Evolutionary conservation across 2,888 invertebrate genomes (phyloP).

Genomic region (Seladonia tumulorum): DNA sequence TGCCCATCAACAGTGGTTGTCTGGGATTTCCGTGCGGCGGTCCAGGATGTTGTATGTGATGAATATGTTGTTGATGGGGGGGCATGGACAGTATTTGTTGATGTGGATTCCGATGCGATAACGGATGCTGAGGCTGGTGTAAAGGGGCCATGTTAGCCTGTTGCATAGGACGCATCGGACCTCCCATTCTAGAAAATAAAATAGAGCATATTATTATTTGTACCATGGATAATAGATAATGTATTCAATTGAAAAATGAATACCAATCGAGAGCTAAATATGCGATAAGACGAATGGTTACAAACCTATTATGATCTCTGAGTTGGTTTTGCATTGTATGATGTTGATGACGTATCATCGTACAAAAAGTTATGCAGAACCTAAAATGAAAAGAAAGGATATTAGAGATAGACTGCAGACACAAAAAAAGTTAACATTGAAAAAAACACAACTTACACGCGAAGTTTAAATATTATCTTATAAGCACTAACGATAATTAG

Average conservation of each 20-base stretch:
- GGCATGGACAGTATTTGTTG: constrained; percentile 83
- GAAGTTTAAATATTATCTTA: neutral
- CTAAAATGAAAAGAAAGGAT: constrained; percentile 44
- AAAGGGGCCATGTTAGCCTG: constrained; percentile 82
- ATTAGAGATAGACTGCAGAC: neutral
- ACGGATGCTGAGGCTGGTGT: constrained; percentile 81
- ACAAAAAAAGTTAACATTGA: neutral
- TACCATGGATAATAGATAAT: neutral
- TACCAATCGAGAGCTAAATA: neutral
- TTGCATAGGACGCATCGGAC: constrained; percentile 83
- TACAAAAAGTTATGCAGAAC: constrained; percentile 72
- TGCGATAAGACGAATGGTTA: neutral
- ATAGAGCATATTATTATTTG: neutral
- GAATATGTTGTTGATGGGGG: constrained; percentile 78
- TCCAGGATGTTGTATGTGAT: constrained; percentile 82
- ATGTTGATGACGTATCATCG: constrained; percentile 87
- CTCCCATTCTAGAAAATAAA: constrained; percentile 76
- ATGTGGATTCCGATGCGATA: constrained; percentile 81
- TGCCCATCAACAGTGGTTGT: constrained; percentile 86
- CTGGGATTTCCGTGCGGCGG: constrained; percentile 80
- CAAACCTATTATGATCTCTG: constrained; percentile 86
- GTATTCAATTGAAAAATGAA: neutral
- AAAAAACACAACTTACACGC: neutral
- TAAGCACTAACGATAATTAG: neutral
- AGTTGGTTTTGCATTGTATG: constrained; percentile 88